A percentile compares a stretch with the other conserved stretches of the same genome.
Conservation (phyloP, 2,113 vertebrate species). For the Chamaetylas fuelleborni region DNA sequence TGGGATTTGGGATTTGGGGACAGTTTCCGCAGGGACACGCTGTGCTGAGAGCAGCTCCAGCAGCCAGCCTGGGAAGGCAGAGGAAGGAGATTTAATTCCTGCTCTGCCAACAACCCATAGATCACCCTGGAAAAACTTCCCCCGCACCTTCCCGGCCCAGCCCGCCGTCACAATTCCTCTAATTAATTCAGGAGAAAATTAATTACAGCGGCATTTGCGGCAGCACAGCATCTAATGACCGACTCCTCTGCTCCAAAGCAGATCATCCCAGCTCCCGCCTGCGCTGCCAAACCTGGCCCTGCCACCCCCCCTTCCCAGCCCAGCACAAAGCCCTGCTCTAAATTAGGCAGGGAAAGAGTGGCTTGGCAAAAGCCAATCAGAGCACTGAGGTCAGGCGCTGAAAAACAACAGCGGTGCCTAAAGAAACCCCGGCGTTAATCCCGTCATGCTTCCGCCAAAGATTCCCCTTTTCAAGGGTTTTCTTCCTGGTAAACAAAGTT, state of each 20-base stretch:
- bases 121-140: slow-evolving; percentile 34
- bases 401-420: slow-evolving; percentile 73
- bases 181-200: slow-evolving; percentile 89
- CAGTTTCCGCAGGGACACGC: background rate
- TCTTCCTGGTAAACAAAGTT: slow-evolving; percentile 79
- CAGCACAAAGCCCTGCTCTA: slow-evolving; percentile 61
- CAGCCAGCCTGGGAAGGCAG: background rate
- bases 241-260: slow-evolving; percentile 5
- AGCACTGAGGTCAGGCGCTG: slow-evolving; percentile 71
- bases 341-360: slow-evolving; percentile 71
- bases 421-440: slow-evolving; percentile 71
- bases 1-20: background rate
- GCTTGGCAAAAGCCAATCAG: slow-evolving; percentile 61
- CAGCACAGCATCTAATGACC: slow-evolving; percentile 54
- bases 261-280: slow-evolving; percentile 43
- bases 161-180: slow-evolving; percentile 62
- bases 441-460: slow-evolving; percentile 73
- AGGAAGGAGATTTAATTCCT: background rate
- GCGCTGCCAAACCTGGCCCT: slow-evolving; percentile 7
- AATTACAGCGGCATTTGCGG: slow-evolving; percentile 79
- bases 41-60: background rate
- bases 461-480: slow-evolving; percentile 77
- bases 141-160: background rate
- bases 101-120: slow-evolving; percentile 1
- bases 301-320: background rate